Percentiles rank a stretch among this genome's conserved stretches.
These are phyloP conservation scores for Solea solea DNA, from an alignment of 2,113 vertebrate species.

Conservation along the genomic window DNA sequence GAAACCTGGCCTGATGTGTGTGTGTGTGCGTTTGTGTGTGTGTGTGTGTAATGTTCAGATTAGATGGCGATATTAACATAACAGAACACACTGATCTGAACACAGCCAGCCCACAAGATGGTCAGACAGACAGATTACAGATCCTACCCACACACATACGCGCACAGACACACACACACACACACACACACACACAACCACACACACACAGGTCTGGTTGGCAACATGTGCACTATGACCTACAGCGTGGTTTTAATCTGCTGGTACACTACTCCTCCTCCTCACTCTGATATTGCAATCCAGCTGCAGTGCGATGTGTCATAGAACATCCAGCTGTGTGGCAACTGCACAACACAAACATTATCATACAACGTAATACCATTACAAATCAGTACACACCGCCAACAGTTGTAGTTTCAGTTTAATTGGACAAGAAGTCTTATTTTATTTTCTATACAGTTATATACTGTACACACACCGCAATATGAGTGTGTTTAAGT, in stretches of 20 bases:
- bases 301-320: background rate
- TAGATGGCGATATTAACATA: constrained; percentile 49
- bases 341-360: background rate
- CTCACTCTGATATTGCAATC: background rate
- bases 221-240: background rate
- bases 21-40: background rate
- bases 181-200: background rate
- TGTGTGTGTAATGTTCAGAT: constrained; percentile 37
- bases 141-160: too few species aligned
- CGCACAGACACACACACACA: too few species aligned
- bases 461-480: too few species aligned
- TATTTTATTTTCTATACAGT: too few species aligned
- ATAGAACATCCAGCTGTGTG: constrained; percentile 2
- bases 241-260: constrained; percentile 12
- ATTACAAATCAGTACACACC: too few species aligned
- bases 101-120: constrained; percentile 17
- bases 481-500: too few species aligned
- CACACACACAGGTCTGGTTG: background rate
- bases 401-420: too few species aligned
- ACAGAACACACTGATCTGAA: constrained; percentile 10
- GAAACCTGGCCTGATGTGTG: too few species aligned
- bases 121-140: constrained; percentile 40
- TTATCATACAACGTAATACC: too few species aligned
- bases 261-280: background rate
- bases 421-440: too few species aligned